These are phyloP conservation scores for Euspilapteryx auroguttella DNA, from an alignment of 2,888 invertebrate species.

Conservation along the genomic window DNA sequence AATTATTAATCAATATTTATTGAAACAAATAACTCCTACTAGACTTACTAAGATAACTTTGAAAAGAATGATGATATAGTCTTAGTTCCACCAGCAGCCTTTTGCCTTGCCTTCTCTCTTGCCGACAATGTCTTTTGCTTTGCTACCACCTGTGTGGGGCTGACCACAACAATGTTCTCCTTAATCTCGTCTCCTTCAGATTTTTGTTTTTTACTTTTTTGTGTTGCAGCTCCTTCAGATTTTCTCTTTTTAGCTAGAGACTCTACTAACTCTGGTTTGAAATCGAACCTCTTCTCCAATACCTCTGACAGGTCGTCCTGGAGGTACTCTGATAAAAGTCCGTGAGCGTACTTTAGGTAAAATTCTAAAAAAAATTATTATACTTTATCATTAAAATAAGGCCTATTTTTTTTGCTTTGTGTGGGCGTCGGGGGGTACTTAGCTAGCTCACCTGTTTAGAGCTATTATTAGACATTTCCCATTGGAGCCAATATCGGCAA, in stretches of 20 bases:
- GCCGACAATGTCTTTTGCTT: slow-evolving; percentile 60
- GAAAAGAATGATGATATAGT: slow-evolving; percentile 79
- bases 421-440: too few species aligned
- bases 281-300: slow-evolving; percentile 65
- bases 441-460: too few species aligned
- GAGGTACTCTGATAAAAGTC: slow-evolving; percentile 79
- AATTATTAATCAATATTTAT: too few species aligned
- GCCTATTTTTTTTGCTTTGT: too few species aligned
- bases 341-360: slow-evolving; percentile 74
- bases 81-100: slow-evolving; percentile 79
- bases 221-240: slow-evolving; percentile 30
- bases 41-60: too few species aligned
- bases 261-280: slow-evolving; percentile 62
- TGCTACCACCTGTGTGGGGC: slow-evolving; percentile 21
- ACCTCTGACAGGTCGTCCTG: slow-evolving; percentile 67
- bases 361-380: slow-evolving; percentile 43
- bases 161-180: slow-evolving; percentile 26
- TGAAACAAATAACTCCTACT: too few species aligned
- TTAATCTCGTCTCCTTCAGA: slow-evolving; percentile 26
- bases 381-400: not conserved
- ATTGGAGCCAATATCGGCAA: too few species aligned
- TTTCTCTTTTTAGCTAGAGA: slow-evolving; percentile 57
- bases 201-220: slow-evolving; percentile 38
- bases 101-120: slow-evolving; percentile 75
- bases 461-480: too few species aligned